Base-by-base conservation (phyloP, 2,888 invertebrate genomes). In the Cheilosia urbana region DNA sequence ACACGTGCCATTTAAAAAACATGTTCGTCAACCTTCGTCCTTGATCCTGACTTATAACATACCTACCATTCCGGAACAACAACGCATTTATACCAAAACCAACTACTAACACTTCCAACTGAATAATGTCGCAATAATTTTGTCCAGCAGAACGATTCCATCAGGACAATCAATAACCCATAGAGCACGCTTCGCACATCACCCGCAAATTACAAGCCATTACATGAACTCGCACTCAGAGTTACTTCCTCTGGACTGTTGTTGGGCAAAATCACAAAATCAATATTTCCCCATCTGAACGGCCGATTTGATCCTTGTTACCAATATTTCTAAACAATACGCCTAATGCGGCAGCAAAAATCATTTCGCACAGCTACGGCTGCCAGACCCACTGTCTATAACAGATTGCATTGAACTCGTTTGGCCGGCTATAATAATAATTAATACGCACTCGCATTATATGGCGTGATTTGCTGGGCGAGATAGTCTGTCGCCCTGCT, bases 301-400 rank as follows among this genome's bases (percentile, higher is more conserved):
- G 73, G 40, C 62, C 63, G 79, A 84, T 68, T 79, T 75, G 69
- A 69, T 73, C 69, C 79, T 47, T 65, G 69, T 78, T 75, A 69
- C 73, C 57, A 58, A 7, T 45, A 57, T 63, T 62, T 34, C 57
- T 68, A 57, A 73, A 53, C 80, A 84, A 79, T 69, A 57, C 58
- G 57, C 63, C 75, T 75, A 84, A 79, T 84, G 84, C 84, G 76
- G 71, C 80, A 85, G 80, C 75, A 68, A 71, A 71, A 85, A 80
- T 85, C 71, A 85, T 65, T 80, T 58, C 79, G 53, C 62, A 51
- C 65, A 60, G 62, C 24, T 24, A 24, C 24, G 24, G 24, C 24
- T 24, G 24, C 30, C 37, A n/a, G n/a, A 45, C 30, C 60, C 55
- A 40, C 58, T 30, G 37, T 3, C 37, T 37, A 37, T 13, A 55